Conservation (phyloP, 2,797 vertebrate species). For the Syngnathus acus region DNA sequence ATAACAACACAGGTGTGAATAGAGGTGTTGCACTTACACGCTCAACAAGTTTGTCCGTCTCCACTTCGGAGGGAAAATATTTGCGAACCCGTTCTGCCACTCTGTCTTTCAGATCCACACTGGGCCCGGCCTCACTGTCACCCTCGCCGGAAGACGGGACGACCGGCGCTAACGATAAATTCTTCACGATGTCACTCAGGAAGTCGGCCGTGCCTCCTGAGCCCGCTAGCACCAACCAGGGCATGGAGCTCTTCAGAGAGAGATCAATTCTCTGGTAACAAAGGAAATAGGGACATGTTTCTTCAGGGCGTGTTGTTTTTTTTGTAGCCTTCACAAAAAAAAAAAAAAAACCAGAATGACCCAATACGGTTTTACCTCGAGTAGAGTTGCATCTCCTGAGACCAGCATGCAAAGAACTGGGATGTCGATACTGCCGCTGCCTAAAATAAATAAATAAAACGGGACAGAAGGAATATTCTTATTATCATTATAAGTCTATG, state of each 20-base stretch:
- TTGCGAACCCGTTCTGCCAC: slow-evolving; percentile 64
- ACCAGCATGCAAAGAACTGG: slow-evolving; percentile 85
- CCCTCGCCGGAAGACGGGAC: slow-evolving; percentile 48
- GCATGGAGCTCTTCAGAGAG: slow-evolving; percentile 73
- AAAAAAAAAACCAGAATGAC: neutral
- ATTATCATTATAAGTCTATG: neutral
- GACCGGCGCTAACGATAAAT: slow-evolving; percentile 37
- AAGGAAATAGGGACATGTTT: neutral
- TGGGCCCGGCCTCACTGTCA: slow-evolving; percentile 43
- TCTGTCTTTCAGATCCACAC: slow-evolving; percentile 57
- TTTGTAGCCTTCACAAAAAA: neutral
- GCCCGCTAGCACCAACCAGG: slow-evolving; percentile 81
- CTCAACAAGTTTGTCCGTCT: slow-evolving; percentile 67
- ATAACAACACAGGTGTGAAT: too few relatives aligned
- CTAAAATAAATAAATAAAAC: slow-evolving; percentile 42
- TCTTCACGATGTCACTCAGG: slow-evolving; percentile 74
- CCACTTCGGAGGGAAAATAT: slow-evolving; percentile 59
- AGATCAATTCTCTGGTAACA: slow-evolving; percentile 67
- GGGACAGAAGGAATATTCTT: neutral
- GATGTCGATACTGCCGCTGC: slow-evolving; percentile 82
- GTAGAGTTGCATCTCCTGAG: slow-evolving; percentile 71
- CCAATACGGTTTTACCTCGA: slow-evolving; percentile 67
- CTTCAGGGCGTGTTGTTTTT: neutral
- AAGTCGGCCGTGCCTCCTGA: slow-evolving; percentile 83
- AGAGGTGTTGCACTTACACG: slow-evolving; percentile 50